Percentiles rank a stretch among this genome's conserved stretches.
Evolutionary conservation across 2,888 invertebrate species (phyloP).

Genomic region (Archaeoteleia sp.): DNA sequence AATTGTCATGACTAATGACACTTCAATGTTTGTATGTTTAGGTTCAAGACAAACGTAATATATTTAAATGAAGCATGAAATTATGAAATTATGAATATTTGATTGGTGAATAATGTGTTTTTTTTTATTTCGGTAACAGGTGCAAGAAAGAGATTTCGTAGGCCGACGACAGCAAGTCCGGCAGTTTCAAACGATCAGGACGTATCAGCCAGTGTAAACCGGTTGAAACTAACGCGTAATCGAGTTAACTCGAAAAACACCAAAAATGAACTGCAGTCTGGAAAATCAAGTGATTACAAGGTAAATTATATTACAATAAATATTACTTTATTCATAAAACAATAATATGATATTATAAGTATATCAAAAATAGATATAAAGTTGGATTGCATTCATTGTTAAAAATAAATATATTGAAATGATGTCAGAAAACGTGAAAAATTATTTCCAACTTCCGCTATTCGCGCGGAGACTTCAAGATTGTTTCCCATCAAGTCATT

Average conservation of each 20-base stretch:
- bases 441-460: no score
- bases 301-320: slow-evolving; percentile 52
- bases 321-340: background rate
- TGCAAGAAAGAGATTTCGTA: slow-evolving; percentile 81
- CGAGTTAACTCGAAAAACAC: slow-evolving; percentile 68
- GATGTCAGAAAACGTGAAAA: no score
- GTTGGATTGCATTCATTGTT: no score
- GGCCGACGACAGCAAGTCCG: slow-evolving; percentile 80
- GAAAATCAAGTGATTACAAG: slow-evolving; percentile 69
- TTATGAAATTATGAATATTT: background rate
- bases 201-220: slow-evolving; percentile 80
- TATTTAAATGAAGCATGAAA: background rate
- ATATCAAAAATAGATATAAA: no score
- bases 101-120: background rate
- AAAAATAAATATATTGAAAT: background rate
- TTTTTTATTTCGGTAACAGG: slow-evolving; percentile 72
- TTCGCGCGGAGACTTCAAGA: no score
- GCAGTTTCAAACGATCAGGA: slow-evolving; percentile 79
- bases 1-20: no score
- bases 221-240: slow-evolving; percentile 76
- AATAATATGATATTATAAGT: no score
- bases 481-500: no score
- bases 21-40: no score
- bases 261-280: slow-evolving; percentile 69
- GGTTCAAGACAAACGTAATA: no score